These are phyloP conservation scores for Diarsia mendica DNA, from an alignment of 2,888 invertebrate species.

Conservation along the genomic window DNA sequence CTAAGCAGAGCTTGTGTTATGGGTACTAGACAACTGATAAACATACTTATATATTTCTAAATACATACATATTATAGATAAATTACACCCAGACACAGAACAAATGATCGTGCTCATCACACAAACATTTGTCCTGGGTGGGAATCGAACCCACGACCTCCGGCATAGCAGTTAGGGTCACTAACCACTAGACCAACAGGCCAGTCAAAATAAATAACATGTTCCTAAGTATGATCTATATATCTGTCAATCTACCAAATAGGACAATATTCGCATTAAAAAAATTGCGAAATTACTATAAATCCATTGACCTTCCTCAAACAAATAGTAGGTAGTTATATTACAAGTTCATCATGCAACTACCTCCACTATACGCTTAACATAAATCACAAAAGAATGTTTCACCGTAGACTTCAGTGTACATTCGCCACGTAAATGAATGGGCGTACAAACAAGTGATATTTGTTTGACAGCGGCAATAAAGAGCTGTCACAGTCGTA, in stretches of 20 bases:
- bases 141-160: no score
- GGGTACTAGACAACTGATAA: no score
- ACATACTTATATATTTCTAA: no score
- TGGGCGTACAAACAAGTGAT: conserved; percentile 44
- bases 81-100: no score
- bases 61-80: no score
- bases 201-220: background rate
- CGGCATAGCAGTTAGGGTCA: no score
- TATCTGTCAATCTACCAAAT: background rate
- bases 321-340: background rate
- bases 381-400: conserved; percentile 17
- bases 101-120: no score
- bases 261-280: background rate
- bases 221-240: background rate
- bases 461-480: conserved; percentile 47
- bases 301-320: background rate
- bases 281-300: background rate
- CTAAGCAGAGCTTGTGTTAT: no score
- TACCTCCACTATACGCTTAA: background rate
- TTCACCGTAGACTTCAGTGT: background rate
- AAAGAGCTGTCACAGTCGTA: conserved; percentile 57
- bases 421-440: conserved; percentile 32
- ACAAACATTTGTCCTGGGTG: no score
- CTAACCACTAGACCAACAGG: no score
- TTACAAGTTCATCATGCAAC: background rate